Evolutionary conservation across 2,113 vertebrate genomes (phyloP).

Genomic region (Mormyrus lacerda): DNA sequence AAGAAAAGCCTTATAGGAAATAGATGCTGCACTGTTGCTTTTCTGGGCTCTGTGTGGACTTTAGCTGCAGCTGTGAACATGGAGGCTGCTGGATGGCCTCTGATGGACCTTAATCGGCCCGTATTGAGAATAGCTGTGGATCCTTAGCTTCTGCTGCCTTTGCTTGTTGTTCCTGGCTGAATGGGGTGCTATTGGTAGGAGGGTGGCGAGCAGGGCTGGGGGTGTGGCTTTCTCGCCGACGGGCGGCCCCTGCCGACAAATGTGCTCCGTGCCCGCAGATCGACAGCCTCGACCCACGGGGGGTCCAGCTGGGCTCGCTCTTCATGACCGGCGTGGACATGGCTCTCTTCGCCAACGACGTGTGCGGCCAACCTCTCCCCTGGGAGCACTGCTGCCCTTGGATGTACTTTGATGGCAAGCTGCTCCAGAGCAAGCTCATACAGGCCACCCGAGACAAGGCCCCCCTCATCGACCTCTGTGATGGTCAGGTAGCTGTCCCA

Average conservation of each 20-base stretch:
- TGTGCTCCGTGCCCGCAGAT: constrained; percentile 60
- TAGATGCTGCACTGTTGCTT: constrained; percentile 5
- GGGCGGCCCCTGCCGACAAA: neutral
- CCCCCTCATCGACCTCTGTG: constrained; percentile 97
- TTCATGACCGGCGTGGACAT: constrained; percentile 95
- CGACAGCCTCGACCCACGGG: constrained; percentile 84
- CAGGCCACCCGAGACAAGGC: constrained; percentile 84
- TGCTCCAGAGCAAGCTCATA: constrained; percentile 89
- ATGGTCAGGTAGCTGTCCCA: constrained; percentile 79
- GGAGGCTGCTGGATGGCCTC: constrained; percentile 20
- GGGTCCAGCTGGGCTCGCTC: constrained; percentile 86
- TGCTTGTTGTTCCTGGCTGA: constrained; percentile 26
- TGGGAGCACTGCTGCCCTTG: constrained; percentile 97
- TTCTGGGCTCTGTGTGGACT: neutral
- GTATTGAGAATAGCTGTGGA: constrained; percentile 21
- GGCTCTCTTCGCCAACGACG: constrained; percentile 88
- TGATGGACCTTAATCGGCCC: neutral
- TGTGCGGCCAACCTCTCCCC: constrained; percentile 84
- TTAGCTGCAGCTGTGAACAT: neutral
- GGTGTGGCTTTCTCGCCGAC: neutral
- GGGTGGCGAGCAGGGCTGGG: neutral
- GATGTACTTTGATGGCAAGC: constrained; percentile 96
- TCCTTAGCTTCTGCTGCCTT: constrained; percentile 28
- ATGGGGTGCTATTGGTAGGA: constrained; percentile 7
- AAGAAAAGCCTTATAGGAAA: constrained; percentile 31